These are phyloP conservation scores for Hybos culiciformis DNA, from an alignment of 2,888 invertebrate genomes.

Conservation along the genomic window DNA sequence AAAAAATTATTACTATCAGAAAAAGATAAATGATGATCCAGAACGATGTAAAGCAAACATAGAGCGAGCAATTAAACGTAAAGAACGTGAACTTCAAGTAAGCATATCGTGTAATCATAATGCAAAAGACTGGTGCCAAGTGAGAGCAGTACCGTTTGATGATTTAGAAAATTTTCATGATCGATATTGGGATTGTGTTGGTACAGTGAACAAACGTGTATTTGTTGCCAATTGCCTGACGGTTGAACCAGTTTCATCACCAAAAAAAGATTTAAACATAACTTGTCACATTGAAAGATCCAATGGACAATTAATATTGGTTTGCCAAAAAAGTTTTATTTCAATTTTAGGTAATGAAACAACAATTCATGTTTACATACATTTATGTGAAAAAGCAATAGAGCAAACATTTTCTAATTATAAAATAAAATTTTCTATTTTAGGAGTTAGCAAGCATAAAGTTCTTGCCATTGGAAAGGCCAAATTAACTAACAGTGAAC, in stretches of 20 bases:
- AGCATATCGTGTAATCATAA: background rate
- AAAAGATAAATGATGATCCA: background rate
- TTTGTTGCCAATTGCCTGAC: background rate
- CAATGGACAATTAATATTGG: background rate
- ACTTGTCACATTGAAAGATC: background rate
- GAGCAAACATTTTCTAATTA: no score
- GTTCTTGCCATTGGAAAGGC: background rate
- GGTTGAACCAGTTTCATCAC: background rate
- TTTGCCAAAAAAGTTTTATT: background rate
- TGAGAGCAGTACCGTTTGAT: background rate
- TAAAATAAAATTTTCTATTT: no score
- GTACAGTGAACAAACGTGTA: constrained; percentile 1
- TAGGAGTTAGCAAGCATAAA: constrained; percentile 2
- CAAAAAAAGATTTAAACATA: background rate
- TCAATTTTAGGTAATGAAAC: no score
- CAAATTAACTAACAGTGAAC: background rate
- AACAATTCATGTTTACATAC: no score
- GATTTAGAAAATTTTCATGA: background rate
- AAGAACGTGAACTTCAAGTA: background rate
- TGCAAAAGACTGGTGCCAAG: background rate
- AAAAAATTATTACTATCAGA: background rate
- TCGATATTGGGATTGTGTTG: constrained; percentile 2
- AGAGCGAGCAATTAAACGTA: background rate
- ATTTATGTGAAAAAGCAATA: no score
- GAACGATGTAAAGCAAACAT: background rate